These are phyloP conservation scores for Exocentrus adspersus DNA, from an alignment of 2,888 invertebrate genomes.

Conservation along the genomic window DNA sequence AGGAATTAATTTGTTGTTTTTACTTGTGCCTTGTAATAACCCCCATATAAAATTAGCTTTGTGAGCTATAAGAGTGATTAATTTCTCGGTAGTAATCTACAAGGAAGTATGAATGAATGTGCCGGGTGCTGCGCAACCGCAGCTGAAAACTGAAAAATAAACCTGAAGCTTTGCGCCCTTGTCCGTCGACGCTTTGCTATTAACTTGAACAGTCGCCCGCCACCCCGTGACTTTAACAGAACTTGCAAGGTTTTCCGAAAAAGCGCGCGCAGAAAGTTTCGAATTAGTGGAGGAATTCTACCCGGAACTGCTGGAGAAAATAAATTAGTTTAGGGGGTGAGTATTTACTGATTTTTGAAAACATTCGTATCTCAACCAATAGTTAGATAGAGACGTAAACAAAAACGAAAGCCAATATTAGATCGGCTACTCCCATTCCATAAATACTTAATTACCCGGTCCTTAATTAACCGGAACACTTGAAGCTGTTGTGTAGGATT, in stretches of 20 bases:
- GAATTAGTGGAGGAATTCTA: not conserved
- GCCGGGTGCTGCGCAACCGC: slow-evolving; percentile 16
- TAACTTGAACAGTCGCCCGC: slow-evolving; percentile 23
- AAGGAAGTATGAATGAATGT: slow-evolving; percentile 12
- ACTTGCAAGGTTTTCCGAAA: slow-evolving; percentile 9
- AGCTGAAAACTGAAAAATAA: slow-evolving; percentile 6
- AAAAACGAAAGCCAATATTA: too few species aligned
- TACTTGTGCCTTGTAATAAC: too few species aligned
- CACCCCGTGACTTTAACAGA: not conserved
- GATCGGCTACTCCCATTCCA: too few species aligned
- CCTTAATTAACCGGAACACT: too few species aligned
- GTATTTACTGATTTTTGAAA: not conserved
- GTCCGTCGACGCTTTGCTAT: slow-evolving; percentile 13
- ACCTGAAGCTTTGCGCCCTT: slow-evolving; percentile 20
- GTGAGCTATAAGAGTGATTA: too few species aligned
- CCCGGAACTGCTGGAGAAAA: not conserved
- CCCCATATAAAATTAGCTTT: too few species aligned
- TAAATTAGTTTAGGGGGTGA: too few species aligned
- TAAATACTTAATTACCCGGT: too few species aligned
- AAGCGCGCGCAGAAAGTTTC: slow-evolving; percentile 20
- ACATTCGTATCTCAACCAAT: not conserved
- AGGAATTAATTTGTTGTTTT: too few species aligned
- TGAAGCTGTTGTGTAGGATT: too few species aligned
- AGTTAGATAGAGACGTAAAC: too few species aligned
- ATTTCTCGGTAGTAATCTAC: too few species aligned